Evolutionary conservation across 2,888 invertebrate species (phyloP).

Genomic region (Leptopilina syphax): DNA sequence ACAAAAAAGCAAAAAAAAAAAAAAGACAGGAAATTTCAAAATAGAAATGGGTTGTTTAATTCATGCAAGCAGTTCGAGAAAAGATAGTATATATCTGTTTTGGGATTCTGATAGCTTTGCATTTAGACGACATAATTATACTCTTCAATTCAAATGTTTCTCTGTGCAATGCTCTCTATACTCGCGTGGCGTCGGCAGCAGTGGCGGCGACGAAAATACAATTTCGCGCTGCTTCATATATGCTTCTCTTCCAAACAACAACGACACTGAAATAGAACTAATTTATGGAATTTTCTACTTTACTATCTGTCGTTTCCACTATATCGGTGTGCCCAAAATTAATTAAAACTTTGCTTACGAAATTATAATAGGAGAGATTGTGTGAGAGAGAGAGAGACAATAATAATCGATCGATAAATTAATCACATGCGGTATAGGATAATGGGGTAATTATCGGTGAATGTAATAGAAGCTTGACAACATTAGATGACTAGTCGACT

Average conservation of each 20-base stretch:
- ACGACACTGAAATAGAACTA: slow-evolving; percentile 8
- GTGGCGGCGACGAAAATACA: background rate
- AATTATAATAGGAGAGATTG: slow-evolving; percentile 7
- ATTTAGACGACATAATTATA: slow-evolving; percentile 37
- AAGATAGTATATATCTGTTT: slow-evolving; percentile 24
- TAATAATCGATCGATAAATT: slow-evolving; percentile 28
- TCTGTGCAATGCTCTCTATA: background rate
- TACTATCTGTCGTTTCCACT: slow-evolving; percentile 11
- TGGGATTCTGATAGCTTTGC: slow-evolving; percentile 31
- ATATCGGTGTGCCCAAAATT: slow-evolving; percentile 17
- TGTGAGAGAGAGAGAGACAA: background rate
- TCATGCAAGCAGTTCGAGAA: slow-evolving; percentile 9
- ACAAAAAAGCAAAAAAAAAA: background rate
- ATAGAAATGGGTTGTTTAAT: slow-evolving; percentile 17
- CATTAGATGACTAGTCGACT: slow-evolving; percentile 9
- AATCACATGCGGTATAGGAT: slow-evolving; percentile 18
- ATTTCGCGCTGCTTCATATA: background rate
- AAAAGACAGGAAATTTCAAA: background rate
- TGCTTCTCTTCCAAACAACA: background rate
- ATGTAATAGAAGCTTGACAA: slow-evolving; percentile 12
- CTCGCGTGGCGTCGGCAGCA: no score
- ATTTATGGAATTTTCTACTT: slow-evolving; percentile 17
- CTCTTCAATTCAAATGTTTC: slow-evolving; percentile 26
- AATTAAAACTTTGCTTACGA: slow-evolving; percentile 23
- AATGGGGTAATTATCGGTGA: slow-evolving; percentile 24